Evolutionary conservation across 1,140 invertebrate genomes (phyloP).

Genomic region (Heliothis subflexa): DNA sequence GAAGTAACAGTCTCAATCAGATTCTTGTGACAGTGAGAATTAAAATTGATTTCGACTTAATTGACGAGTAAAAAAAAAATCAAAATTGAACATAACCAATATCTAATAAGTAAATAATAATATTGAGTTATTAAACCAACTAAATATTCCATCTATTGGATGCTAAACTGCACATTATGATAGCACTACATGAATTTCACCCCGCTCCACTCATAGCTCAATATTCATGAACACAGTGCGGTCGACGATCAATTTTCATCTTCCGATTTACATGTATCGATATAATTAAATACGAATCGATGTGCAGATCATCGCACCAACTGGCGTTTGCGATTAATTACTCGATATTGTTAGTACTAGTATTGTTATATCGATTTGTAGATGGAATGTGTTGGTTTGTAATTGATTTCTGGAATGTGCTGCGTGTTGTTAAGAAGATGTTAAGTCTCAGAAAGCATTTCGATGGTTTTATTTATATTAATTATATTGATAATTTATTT

Average conservation of each 20-base stretch:
- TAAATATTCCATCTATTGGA: constrained; percentile 25
- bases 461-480: too few relatives aligned
- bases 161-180: constrained; percentile 23
- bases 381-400: neutral
- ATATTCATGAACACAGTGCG: constrained; percentile 37
- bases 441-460: too few relatives aligned
- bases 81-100: too few relatives aligned
- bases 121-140: neutral
- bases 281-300: constrained; percentile 36
- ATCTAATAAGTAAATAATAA: neutral
- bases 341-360: constrained; percentile 8
- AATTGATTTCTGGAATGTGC: too few relatives aligned
- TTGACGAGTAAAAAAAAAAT: too few relatives aligned
- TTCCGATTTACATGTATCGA: constrained; percentile 45
- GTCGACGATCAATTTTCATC: constrained; percentile 37
- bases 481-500: too few relatives aligned
- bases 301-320: neutral
- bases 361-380: constrained; percentile 4
- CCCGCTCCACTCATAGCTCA: constrained; percentile 3
- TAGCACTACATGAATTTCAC: constrained; percentile 37
- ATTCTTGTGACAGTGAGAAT: too few relatives aligned
- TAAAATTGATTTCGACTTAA: too few relatives aligned
- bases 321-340: constrained; percentile 22
- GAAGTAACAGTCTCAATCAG: too few relatives aligned
- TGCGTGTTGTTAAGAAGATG: too few relatives aligned